Evolutionary conservation across 2,888 invertebrate species (phyloP), one percentile per base, ranked within the genome.

Genomic region (Pterobdella sp.): DNA sequence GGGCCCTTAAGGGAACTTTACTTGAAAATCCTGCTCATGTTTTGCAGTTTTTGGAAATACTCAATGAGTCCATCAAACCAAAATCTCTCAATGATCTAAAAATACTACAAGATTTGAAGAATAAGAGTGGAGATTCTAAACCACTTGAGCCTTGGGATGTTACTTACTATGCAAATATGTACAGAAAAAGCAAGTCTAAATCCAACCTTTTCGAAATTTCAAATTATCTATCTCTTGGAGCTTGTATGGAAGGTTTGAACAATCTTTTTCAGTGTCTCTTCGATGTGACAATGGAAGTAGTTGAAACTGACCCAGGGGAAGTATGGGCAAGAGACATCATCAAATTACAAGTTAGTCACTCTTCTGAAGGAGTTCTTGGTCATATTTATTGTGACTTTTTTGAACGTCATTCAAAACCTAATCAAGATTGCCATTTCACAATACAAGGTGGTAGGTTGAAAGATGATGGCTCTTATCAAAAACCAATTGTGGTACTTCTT

Each of bases 321-420:
- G 87, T 90, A 0, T 96, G 95, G 95, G 87, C 90, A 0, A 87
- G 88, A 1, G 91, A 93, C 82, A 90, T 98, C 42, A 90, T 94
- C 80, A 98, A 97, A 85, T 84, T 98, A 75, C 81, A 84, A 80
- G 94, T 95, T 34, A 87, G 89, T 0, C 91, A 94, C 80, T 90
- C 91, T 79, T 86, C 84, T 0, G 91, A 93, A 80, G 91, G 91
- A 0, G 82, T 90, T 18, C 85, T 98, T 42, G 98, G 98, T 0
- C 88, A 92, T 81, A 94, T 98, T 79, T 98, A 97, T 85, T 95
- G 97, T 84, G 98, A 99, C 85, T 90, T 98, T 81, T 97, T 91
- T 82, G 92, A 93, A 84, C 77, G 84, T 72, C 85, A 87, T 34
- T 90, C 90, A n/a, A 98, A 98, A 85, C 91, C 93, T 3, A 90